Evolutionary conservation across 2,797 vertebrate species (phyloP).

Genomic region (Hypotaenidia philippensis): DNA sequence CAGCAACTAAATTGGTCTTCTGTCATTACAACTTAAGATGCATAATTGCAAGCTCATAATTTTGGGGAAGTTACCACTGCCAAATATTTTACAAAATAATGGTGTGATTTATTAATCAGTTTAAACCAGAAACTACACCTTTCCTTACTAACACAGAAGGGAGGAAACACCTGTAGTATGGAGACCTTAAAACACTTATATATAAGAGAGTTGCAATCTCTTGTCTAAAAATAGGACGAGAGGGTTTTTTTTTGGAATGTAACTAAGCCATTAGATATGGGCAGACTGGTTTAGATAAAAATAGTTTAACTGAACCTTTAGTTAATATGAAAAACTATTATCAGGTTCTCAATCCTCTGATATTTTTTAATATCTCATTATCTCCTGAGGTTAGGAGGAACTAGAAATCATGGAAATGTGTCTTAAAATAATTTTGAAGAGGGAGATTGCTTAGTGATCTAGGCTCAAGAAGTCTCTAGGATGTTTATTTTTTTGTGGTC

Average conservation of each 20-base stretch:
- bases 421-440: not conserved
- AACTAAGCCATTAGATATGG: not conserved
- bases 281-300: slow-evolving; percentile 10
- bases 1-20: slow-evolving; percentile 13
- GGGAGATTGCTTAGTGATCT: not conserved
- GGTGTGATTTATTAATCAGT: slow-evolving; percentile 49
- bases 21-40: not conserved
- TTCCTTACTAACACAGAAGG: not conserved
- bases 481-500: not conserved
- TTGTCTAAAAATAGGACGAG: not conserved
- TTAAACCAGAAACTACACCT: not conserved
- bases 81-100: slow-evolving; percentile 49
- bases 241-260: not conserved
- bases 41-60: slow-evolving; percentile 29
- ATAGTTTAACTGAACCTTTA: not conserved
- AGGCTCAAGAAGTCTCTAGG: not conserved
- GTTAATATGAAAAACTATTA: not conserved
- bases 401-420: not conserved
- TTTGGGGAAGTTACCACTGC: slow-evolving; percentile 18
- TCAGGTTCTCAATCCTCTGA: too few species aligned
- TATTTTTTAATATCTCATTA: not conserved
- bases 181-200: not conserved
- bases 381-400: not conserved
- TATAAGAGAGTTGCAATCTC: not conserved
- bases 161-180: not conserved